A percentile compares a stretch with the other conserved stretches of the same genome.
These are phyloP conservation scores for Diorhabda carinulata DNA, from an alignment of 1,140 invertebrate species.

Conservation along the genomic window DNA sequence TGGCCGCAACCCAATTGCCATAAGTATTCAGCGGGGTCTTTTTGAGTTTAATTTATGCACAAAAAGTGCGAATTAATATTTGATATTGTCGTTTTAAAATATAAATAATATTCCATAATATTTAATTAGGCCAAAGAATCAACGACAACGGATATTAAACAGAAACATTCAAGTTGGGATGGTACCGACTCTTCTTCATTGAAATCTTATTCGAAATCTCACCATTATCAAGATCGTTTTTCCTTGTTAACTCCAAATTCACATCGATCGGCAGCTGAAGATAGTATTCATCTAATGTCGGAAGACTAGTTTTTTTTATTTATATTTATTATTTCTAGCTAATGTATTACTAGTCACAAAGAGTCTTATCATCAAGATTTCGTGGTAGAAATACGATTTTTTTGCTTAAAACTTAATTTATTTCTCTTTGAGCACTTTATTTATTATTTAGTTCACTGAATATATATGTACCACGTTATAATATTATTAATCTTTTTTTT, in stretches of 20 bases:
- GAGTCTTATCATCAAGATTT: too few species aligned
- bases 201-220: constrained; percentile 33
- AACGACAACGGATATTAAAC: constrained; percentile 36
- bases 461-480: too few species aligned
- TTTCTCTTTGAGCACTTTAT: too few species aligned
- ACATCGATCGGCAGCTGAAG: constrained; percentile 39
- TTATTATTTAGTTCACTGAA: too few species aligned
- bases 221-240: constrained; percentile 42
- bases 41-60: too few species aligned
- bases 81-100: too few species aligned
- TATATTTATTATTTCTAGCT: not conserved
- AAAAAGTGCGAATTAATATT: too few species aligned
- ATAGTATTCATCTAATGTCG: constrained; percentile 43
- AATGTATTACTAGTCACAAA: not conserved
- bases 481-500: too few species aligned
- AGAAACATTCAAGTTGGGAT: constrained; percentile 42
- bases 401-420: too few species aligned
- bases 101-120: not conserved
- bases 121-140: constrained; percentile 39
- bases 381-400: too few species aligned
- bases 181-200: constrained; percentile 37
- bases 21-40: too few species aligned
- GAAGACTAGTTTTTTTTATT: constrained; percentile 31
- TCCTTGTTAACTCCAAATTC: constrained; percentile 40
- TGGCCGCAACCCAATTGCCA: too few species aligned